Percentiles rank a stretch among this genome's conserved stretches.
phyloP scores from a whole-genome alignment of 1,140 invertebrate species.

The Planococcus citri region DNA sequence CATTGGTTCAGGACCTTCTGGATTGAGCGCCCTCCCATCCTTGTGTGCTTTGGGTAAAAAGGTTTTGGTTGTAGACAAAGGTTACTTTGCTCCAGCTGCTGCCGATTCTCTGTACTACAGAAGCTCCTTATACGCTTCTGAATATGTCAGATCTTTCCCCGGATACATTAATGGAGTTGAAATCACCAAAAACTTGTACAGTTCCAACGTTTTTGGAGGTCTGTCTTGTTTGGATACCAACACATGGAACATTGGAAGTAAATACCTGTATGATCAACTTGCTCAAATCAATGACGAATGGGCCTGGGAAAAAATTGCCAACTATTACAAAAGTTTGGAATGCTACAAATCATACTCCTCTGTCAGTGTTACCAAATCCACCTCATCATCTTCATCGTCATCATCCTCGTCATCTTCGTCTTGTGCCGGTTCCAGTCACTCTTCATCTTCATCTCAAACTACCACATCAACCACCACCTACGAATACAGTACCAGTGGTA shows the following conservation, averaged over 20 bases:
- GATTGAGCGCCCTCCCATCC: not conserved
- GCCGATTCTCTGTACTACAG: conserved; percentile 6
- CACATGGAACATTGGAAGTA: not conserved
- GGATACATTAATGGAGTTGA: not conserved
- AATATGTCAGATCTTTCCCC: not conserved
- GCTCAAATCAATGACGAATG: not conserved
- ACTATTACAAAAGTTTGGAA: not conserved
- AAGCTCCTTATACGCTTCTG: not conserved
- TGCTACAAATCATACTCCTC: not conserved
- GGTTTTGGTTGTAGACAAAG: not conserved
- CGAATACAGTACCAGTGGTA: not conserved
- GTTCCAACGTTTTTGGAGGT: not conserved
- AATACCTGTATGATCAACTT: not conserved
- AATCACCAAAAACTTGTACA: not conserved
- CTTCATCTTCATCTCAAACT: not conserved
- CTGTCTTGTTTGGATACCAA: not conserved
- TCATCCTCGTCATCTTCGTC: not conserved
- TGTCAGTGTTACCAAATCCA: not conserved
- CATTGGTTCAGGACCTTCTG: not conserved
- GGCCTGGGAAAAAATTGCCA: not conserved
- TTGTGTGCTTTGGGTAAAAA: not conserved
- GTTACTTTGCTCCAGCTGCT: not conserved
- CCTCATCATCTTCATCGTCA: not conserved
- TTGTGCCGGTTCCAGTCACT: not conserved
- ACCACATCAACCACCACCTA: not conserved